These are phyloP conservation scores for Fratercula arctica DNA, from an alignment of 2,797 vertebrate species.

Conservation along the genomic window DNA sequence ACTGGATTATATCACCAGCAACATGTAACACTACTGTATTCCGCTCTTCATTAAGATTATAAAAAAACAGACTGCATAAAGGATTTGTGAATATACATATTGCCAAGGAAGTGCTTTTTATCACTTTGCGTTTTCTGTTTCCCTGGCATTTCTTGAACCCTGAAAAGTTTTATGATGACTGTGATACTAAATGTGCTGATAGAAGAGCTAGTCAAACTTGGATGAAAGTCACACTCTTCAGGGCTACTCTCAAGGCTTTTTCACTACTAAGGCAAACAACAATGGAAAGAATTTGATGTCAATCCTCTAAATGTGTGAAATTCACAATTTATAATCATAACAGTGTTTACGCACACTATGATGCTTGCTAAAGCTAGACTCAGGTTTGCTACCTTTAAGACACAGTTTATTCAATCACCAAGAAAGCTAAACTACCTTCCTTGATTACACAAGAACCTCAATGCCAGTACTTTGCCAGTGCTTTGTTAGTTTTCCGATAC, in stretches of 20 bases:
- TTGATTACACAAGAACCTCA: not conserved
- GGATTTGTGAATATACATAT: not conserved
- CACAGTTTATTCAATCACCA: not conserved
- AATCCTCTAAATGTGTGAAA: not conserved
- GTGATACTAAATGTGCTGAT: not conserved
- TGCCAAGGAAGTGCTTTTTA: not conserved
- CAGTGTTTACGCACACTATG: accelerated
- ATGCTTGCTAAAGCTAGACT: not conserved
- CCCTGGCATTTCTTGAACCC: not conserved
- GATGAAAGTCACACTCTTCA: not conserved
- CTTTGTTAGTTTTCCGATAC: not conserved
- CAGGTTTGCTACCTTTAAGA: not conserved
- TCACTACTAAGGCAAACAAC: not conserved
- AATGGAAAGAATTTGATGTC: not conserved
- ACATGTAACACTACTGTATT: not conserved
- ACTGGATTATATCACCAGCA: not conserved
- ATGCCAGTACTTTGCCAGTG: not conserved
- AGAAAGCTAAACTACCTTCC: not conserved
- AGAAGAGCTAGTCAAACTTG: not conserved
- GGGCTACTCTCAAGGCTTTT: not conserved
- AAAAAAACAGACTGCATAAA: not conserved
- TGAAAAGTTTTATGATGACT: not conserved
- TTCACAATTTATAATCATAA: not conserved
- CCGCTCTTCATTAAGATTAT: not conserved
- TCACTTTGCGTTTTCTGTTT: not conserved